Evolutionary conservation across 1,140 invertebrate species (phyloP).

Genomic region (Zaprionus vittiger): DNA sequence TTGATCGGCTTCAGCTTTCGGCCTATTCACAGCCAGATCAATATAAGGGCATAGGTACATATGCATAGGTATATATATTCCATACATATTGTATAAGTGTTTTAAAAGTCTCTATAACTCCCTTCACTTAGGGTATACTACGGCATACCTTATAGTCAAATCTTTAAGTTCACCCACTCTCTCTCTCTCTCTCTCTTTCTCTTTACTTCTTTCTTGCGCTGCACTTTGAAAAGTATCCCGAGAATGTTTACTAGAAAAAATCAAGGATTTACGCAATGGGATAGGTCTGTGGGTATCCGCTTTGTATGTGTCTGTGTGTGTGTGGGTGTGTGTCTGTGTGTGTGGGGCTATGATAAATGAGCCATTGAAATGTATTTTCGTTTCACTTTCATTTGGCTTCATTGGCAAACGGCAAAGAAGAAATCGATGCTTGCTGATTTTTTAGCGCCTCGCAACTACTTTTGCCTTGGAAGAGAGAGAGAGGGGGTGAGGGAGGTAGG

Average conservation of each 20-base stretch:
- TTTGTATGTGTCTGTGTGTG: not conserved
- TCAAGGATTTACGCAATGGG: not conserved
- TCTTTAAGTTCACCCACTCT: not conserved
- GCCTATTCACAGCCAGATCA: no score
- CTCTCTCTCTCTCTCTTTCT: not conserved
- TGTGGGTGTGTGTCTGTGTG: slow-evolving; percentile 17
- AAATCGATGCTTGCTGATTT: slow-evolving; percentile 57
- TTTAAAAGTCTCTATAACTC: no score
- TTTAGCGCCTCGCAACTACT: slow-evolving; percentile 6
- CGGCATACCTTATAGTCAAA: not conserved
- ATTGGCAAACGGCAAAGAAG: slow-evolving; percentile 23
- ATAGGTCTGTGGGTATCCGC: not conserved
- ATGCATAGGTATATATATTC: no score
- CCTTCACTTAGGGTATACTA: no score
- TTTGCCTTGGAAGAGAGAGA: not conserved
- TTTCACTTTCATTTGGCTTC: slow-evolving; percentile 67
- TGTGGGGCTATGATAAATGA: slow-evolving; percentile 61
- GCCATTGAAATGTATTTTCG: slow-evolving; percentile 70
- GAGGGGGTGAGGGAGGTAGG: not conserved
- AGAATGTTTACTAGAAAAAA: not conserved
- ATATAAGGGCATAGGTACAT: no score
- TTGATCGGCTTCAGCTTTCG: no score
- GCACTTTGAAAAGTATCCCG: not conserved
- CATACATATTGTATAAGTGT: no score
- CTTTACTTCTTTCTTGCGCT: not conserved